Evolutionary conservation across 2,888 invertebrate genomes (phyloP).

Genomic region (Drosophila phalerata): DNA sequence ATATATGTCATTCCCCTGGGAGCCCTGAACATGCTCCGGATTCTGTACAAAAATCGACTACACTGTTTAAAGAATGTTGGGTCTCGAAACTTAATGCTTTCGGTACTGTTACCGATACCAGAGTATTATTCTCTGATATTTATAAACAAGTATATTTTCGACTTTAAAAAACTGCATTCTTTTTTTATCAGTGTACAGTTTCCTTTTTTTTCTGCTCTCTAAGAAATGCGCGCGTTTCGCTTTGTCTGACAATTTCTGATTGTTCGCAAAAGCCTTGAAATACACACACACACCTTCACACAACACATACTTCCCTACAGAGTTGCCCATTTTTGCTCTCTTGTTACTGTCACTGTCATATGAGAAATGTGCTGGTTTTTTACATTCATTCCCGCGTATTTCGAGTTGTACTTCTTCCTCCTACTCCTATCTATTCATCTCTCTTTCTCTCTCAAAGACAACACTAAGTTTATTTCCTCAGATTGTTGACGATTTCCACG

Average conservation of each 20-base stretch:
- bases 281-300: constrained; percentile 22
- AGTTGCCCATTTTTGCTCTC: constrained; percentile 16
- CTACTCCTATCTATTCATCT: neutral
- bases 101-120: too few species aligned
- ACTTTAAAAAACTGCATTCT: neutral
- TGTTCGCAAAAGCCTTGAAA: constrained; percentile 42
- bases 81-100: too few species aligned
- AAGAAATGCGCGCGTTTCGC: constrained; percentile 29
- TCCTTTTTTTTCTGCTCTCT: constrained; percentile 11
- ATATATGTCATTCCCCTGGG: too few species aligned
- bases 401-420: neutral
- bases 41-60: constrained; percentile 37
- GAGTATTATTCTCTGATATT: too few species aligned
- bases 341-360: constrained; percentile 49
- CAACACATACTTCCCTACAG: constrained; percentile 1
- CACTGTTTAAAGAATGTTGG: too few species aligned
- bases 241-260: constrained; percentile 37
- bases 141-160: too few species aligned
- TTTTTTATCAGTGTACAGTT: constrained; percentile 13
- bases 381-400: constrained; percentile 48
- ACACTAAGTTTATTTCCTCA: constrained; percentile 47
- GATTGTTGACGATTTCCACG: constrained; percentile 45
- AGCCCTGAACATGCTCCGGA: too few species aligned
- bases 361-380: constrained; percentile 67
- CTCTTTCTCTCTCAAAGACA: neutral